Conservation (phyloP, 2,797 vertebrate genomes). For the Gymnocypris eckloni region DNA sequence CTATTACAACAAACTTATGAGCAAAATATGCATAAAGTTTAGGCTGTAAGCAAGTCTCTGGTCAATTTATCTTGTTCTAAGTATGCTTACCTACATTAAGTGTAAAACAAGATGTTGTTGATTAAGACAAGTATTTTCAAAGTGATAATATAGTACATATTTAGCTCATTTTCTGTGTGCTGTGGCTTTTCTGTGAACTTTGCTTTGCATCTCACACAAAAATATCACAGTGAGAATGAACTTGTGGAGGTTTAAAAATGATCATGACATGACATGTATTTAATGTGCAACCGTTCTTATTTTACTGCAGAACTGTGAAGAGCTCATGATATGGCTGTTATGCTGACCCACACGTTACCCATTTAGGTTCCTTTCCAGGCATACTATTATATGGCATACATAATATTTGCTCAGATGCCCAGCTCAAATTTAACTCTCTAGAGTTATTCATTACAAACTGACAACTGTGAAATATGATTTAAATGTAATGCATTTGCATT, state of each 20-base stretch:
- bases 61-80: neutral
- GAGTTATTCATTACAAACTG: constrained; percentile 4
- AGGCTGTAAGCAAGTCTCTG: neutral
- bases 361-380: neutral
- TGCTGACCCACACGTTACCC: neutral
- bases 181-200: neutral
- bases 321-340: neutral
- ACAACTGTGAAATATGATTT: constrained; percentile 9
- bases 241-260: neutral
- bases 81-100: neutral
- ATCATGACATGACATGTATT: neutral
- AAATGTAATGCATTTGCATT: constrained; percentile 5
- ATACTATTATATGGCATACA: neutral
- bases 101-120: neutral
- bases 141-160: neutral
- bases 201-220: neutral
- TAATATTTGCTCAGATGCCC: constrained; percentile 4
- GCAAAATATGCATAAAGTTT: neutral
- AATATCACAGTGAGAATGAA: neutral
- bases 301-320: neutral
- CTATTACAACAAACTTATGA: neutral
- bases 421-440: constrained; percentile 20
- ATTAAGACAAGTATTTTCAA: neutral
- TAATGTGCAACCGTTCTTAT: neutral
- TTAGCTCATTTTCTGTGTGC: neutral